phyloP scores from a whole-genome alignment of 2,888 invertebrate genomes.

The Augochlorella aurata region DNA sequence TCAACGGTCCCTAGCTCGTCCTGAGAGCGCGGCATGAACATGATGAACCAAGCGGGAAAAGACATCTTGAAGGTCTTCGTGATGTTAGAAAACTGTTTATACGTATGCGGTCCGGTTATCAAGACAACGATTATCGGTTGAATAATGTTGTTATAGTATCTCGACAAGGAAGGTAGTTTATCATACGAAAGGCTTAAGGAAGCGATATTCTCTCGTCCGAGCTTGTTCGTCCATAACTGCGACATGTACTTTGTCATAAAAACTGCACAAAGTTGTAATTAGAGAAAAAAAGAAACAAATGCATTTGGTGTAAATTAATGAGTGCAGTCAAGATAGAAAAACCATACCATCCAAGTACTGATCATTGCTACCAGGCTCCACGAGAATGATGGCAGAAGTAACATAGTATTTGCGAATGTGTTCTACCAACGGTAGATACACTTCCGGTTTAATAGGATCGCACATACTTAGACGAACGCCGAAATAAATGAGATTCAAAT shows the following conservation, averaged over 20 bases:
- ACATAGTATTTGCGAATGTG: constrained; percentile 34
- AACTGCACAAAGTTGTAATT: constrained; percentile 23
- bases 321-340: no score
- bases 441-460: accelerated
- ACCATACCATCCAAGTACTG: constrained; percentile 15
- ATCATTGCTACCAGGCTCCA: neutral
- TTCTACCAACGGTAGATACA: constrained; percentile 34
- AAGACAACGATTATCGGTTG: constrained; percentile 59
- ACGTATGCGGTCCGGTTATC: constrained; percentile 15
- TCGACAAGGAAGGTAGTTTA: neutral
- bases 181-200: constrained; percentile 17
- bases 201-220: constrained; percentile 32
- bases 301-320: no score
- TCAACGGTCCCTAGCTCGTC: neutral
- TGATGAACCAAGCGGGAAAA: constrained; percentile 64
- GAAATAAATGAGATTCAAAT: constrained; percentile 11
- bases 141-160: constrained; percentile 23
- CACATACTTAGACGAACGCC: neutral
- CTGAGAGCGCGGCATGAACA: constrained; percentile 45
- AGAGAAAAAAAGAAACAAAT: neutral
- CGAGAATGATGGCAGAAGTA: constrained; percentile 38
- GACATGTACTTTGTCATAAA: neutral
- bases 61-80: constrained; percentile 58
- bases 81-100: constrained; percentile 40
- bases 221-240: constrained; percentile 31